A percentile compares a stretch with the other conserved stretches of the same genome.
Evolutionary conservation across 2,888 invertebrate species (phyloP).

Genomic region (Meloe dianella): DNA sequence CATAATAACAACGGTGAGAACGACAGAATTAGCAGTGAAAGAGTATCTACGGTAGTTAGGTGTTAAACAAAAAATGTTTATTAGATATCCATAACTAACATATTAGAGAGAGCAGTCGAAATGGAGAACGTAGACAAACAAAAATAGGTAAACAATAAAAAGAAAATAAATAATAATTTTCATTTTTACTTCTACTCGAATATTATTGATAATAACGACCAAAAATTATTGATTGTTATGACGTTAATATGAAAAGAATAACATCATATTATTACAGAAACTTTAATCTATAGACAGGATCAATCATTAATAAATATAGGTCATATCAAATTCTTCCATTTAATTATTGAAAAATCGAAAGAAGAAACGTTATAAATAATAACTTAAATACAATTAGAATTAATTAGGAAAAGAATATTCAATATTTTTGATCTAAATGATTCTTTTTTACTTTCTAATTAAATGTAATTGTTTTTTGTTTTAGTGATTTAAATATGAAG

Average conservation of each 20-base stretch:
- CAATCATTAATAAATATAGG: not conserved
- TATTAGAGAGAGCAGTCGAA: not conserved
- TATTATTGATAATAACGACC: not conserved
- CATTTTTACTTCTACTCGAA: too few relatives aligned
- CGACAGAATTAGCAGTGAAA: not conserved
- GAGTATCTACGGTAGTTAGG: not conserved
- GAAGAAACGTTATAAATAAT: too few relatives aligned
- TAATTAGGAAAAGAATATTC: too few relatives aligned
- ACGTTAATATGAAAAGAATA: not conserved
- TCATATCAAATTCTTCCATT: not conserved
- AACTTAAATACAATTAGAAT: too few relatives aligned
- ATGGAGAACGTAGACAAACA: not conserved
- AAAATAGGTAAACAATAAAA: not conserved
- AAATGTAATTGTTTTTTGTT: too few relatives aligned
- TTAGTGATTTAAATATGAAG: too few relatives aligned
- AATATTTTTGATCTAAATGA: too few relatives aligned
- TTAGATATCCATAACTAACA: not conserved
- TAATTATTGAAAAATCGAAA: not conserved
- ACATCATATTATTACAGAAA: not conserved
- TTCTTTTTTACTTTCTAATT: too few relatives aligned
- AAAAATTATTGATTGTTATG: not conserved
- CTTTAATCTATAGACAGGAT: not conserved
- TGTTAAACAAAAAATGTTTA: too few relatives aligned
- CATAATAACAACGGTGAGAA: too few relatives aligned
- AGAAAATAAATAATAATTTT: too few relatives aligned